Conservation (phyloP, 2,113 vertebrate species). For the Tachycineta bicolor region DNA sequence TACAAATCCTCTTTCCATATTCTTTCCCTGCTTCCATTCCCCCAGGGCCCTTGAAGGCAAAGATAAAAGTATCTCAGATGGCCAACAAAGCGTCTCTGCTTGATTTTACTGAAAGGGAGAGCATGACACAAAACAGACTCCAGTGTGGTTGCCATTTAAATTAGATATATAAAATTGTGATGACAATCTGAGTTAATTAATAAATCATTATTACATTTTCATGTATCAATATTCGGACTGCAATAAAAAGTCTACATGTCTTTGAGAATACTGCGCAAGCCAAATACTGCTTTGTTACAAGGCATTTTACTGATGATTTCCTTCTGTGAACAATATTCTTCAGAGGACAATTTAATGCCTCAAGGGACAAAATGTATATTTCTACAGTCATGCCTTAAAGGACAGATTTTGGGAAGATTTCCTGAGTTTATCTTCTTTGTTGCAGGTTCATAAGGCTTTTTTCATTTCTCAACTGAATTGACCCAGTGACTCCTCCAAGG, state of each 20-base stretch:
- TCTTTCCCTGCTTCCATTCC: constrained; percentile 17
- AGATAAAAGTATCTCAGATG: constrained; percentile 49
- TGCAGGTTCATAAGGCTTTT: background rate
- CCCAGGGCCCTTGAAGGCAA: background rate
- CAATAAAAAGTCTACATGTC: background rate
- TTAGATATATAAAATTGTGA: constrained; percentile 26
- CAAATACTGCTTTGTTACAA: background rate
- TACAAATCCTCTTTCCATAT: constrained; percentile 48
- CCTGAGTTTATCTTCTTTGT: background rate
- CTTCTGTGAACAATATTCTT: constrained; percentile 6
- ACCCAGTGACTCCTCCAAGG: background rate
- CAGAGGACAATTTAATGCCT: constrained; percentile 6
- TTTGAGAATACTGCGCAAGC: background rate
- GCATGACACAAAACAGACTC: constrained; percentile 9
- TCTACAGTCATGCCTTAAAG: constrained; percentile 12
- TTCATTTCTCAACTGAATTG: background rate
- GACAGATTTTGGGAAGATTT: constrained; percentile 1
- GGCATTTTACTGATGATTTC: constrained; percentile 18
- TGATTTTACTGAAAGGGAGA: constrained; percentile 30
- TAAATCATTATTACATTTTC: constrained; percentile 39
- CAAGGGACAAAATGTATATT: background rate
- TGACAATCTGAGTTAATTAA: constrained; percentile 44
- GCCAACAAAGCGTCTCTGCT: constrained; percentile 24
- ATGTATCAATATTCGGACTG: background rate
- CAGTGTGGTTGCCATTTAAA: background rate